These are phyloP conservation scores for Caenorhabditis drosophilae DNA, from an alignment of 2,888 invertebrate genomes.

Conservation along the genomic window DNA sequence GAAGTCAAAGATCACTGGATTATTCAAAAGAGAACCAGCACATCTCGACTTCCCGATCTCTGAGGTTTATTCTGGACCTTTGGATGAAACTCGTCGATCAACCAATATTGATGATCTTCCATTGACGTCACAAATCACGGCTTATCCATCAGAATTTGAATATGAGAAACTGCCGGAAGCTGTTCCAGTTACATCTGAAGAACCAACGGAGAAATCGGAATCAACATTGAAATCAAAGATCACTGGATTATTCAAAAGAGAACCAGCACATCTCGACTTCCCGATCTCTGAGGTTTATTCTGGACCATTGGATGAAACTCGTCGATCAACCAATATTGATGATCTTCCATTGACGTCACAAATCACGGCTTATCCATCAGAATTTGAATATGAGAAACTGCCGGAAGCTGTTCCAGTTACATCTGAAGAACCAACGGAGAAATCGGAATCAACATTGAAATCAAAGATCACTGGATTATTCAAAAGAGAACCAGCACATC, in stretches of 20 bases:
- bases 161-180: neutral
- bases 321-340: neutral
- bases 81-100: neutral
- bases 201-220: neutral
- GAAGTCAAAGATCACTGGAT: neutral
- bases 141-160: neutral
- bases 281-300: neutral
- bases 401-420: neutral
- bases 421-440: neutral
- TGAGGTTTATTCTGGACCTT: neutral
- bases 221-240: neutral
- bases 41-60: neutral
- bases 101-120: neutral
- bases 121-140: neutral
- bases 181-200: neutral
- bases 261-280: neutral
- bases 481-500: slow-evolving; percentile 33
- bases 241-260: neutral
- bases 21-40: neutral
- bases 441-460: neutral
- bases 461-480: neutral
- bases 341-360: neutral
- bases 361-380: neutral
- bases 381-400: neutral
- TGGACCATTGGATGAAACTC: neutral